These are phyloP conservation scores for Branchinecta sandiegonensis DNA, from an alignment of 2,888 invertebrate species.

Conservation along the genomic window DNA sequence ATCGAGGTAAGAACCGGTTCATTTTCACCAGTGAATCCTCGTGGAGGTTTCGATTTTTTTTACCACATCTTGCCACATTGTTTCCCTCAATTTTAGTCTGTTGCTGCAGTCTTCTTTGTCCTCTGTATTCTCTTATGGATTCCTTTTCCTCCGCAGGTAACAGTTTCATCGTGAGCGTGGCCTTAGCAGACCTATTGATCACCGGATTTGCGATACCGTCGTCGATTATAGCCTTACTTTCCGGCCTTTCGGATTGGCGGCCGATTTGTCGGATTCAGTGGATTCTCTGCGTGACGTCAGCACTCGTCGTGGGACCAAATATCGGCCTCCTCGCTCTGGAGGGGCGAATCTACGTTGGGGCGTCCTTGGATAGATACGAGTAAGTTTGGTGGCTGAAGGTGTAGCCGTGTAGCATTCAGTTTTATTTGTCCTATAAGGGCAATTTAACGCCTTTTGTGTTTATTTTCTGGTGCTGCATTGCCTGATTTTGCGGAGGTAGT, in stretches of 20 bases:
- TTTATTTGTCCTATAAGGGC: too few species aligned
- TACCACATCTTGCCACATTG: too few species aligned
- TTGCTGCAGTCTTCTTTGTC: too few species aligned
- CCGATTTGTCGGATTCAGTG: conserved; percentile 51
- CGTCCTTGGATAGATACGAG: conserved; percentile 37
- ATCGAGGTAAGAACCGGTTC: too few species aligned
- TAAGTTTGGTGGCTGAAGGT: conserved; percentile 30
- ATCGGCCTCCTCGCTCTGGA: conserved; percentile 50
- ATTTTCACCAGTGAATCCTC: too few species aligned
- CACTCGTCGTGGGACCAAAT: conserved; percentile 48
- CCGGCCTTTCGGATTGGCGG: conserved; percentile 43
- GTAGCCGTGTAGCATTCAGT: too few species aligned
- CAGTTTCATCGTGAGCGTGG: conserved; percentile 52
- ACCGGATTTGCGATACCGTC: conserved; percentile 53
- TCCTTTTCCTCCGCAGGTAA: conserved; percentile 41
- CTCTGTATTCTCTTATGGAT: too few species aligned
- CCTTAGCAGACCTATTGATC: conserved; percentile 53
- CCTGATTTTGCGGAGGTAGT: too few species aligned
- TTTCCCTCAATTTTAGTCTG: too few species aligned
- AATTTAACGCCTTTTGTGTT: too few species aligned
- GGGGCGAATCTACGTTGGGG: conserved; percentile 41
- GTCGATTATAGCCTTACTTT: conserved; percentile 51
- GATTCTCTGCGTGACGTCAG: conserved; percentile 49
- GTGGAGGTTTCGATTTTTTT: too few species aligned
- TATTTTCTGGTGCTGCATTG: too few species aligned